Conservation (phyloP, 2,888 invertebrate genomes). For the Ophonus ardosiacus region DNA sequence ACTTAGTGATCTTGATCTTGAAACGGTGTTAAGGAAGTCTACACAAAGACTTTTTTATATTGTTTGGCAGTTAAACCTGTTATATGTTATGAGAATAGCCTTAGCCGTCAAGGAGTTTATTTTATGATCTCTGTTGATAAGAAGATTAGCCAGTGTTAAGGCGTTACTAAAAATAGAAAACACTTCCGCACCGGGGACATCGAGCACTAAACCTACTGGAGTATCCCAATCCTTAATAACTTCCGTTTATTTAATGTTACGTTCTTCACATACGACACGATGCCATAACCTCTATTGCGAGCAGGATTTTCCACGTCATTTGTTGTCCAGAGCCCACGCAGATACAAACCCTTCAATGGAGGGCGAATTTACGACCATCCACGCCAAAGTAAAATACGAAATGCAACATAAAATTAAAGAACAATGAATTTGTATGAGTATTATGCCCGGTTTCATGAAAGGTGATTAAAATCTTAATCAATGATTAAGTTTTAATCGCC, state of each 20-base stretch:
- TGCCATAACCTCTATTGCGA: conserved; percentile 33
- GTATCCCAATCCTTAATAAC: conserved; percentile 45
- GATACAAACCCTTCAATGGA: background rate
- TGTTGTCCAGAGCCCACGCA: conserved; percentile 33
- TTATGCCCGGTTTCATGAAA: too few relatives aligned
- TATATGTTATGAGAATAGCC: background rate
- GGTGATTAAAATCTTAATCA: too few relatives aligned
- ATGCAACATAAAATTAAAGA: conserved; percentile 2
- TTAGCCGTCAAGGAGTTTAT: background rate
- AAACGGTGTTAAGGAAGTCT: background rate
- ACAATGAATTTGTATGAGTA: too few relatives aligned
- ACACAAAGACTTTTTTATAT: background rate
- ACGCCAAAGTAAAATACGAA: conserved; percentile 9
- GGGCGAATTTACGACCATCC: background rate
- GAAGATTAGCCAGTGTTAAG: conserved; percentile 27
- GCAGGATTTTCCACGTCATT: conserved; percentile 33
- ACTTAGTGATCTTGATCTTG: background rate
- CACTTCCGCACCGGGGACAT: conserved; percentile 10
- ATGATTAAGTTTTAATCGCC: too few relatives aligned
- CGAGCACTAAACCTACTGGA: conserved; percentile 29
- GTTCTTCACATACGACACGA: conserved; percentile 11
- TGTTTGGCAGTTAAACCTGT: background rate
- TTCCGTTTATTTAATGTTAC: conserved; percentile 46
- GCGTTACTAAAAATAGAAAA: conserved; percentile 43
- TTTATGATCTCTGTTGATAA: conserved; percentile 18